These are phyloP conservation scores for Syngnathus floridae DNA, from an alignment of 2,113 vertebrate species.

Conservation along the genomic window DNA sequence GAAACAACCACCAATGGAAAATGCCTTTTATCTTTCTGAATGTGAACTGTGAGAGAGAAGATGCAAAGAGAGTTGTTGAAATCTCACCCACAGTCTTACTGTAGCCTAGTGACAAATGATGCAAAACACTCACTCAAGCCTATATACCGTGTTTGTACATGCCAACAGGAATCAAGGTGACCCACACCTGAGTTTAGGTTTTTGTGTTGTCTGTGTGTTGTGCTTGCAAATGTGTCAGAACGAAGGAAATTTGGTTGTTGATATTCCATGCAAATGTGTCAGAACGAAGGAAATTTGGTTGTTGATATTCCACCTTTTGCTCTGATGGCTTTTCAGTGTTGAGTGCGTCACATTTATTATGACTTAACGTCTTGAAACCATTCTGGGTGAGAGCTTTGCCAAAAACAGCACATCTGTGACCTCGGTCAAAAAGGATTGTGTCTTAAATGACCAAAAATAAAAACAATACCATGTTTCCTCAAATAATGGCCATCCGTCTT, in stretches of 20 bases:
- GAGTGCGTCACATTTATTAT: conserved; percentile 5
- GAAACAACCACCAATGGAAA: conserved; percentile 54
- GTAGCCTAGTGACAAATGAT: conserved; percentile 62
- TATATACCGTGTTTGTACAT: conserved; percentile 44
- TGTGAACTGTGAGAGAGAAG: conserved; percentile 61
- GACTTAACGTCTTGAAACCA: conserved; percentile 17
- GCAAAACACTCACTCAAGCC: conserved; percentile 66
- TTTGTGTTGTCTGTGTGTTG: conserved; percentile 39
- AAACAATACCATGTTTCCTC: not conserved
- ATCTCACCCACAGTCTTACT: conserved; percentile 67
- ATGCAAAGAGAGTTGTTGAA: conserved; percentile 24
- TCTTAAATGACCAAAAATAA: conserved; percentile 40
- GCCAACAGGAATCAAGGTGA: conserved; percentile 33
- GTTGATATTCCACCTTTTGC: conserved; percentile 16
- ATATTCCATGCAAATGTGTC: too few species aligned
- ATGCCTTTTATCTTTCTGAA: conserved; percentile 67
- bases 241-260: too few species aligned
- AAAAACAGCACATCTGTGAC: conserved; percentile 34
- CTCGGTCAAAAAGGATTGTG: conserved; percentile 21
- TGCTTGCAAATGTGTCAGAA: not conserved
- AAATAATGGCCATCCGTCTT: not conserved
- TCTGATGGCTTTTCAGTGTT: conserved; percentile 16
- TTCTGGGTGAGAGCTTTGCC: conserved; percentile 27
- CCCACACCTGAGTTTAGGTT: conserved; percentile 20
- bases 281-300: not conserved